Evolutionary conservation across 2,888 invertebrate genomes (phyloP).

Genomic region (Andrena hattorfiana): DNA sequence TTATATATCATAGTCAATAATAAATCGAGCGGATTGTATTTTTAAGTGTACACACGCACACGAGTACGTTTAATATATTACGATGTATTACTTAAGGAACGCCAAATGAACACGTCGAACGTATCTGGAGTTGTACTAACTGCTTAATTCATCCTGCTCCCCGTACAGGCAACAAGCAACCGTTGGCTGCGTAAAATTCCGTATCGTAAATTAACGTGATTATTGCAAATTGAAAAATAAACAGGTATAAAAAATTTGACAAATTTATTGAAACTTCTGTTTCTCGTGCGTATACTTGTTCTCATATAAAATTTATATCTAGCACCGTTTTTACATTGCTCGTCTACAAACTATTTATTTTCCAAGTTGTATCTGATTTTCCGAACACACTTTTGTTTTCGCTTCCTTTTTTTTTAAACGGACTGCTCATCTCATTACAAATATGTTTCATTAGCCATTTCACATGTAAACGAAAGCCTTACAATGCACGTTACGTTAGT

Average conservation of each 20-base stretch:
- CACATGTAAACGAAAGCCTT: conserved; percentile 19
- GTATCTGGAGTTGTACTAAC: conserved; percentile 18
- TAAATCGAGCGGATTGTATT: conserved; percentile 71
- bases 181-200: background rate
- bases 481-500: conserved; percentile 16
- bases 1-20: conserved; percentile 68
- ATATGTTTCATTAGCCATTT: conserved; percentile 13
- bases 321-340: conserved; percentile 24
- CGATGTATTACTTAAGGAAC: conserved; percentile 70
- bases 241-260: conserved; percentile 24
- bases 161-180: conserved; percentile 14
- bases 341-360: background rate
- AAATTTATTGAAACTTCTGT: conserved; percentile 35
- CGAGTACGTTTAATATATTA: conserved; percentile 69
- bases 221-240: conserved; percentile 26
- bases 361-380: background rate
- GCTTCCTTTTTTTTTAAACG: background rate
- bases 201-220: conserved; percentile 10
- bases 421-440: conserved; percentile 1
- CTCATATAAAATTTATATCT: conserved; percentile 40
- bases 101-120: conserved; percentile 56
- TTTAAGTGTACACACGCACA: conserved; percentile 72
- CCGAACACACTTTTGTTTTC: background rate
- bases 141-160: conserved; percentile 22
- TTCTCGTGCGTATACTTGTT: conserved; percentile 11